These are phyloP conservation scores for Melanargia galathea DNA, from an alignment of 2,888 invertebrate species.

Conservation along the genomic window DNA sequence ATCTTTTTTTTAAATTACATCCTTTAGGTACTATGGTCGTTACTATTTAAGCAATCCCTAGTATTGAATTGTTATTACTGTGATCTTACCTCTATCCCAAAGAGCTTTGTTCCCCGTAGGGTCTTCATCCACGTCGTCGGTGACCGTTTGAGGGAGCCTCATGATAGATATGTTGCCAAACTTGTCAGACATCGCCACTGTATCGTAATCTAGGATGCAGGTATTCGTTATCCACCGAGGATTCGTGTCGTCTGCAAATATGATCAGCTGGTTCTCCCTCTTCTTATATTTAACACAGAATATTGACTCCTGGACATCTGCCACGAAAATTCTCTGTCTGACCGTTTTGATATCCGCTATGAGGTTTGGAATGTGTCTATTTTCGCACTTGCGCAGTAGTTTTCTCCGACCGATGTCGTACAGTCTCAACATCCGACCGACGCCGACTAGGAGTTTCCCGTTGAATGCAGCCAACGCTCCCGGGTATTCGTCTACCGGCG, in stretches of 20 bases:
- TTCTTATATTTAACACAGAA: constrained; percentile 97
- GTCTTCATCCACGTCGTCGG: constrained; percentile 99
- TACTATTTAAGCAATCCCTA: no score
- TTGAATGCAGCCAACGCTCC: constrained; percentile 95
- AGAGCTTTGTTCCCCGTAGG: constrained; percentile 99
- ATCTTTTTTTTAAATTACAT: no score
- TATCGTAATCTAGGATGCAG: constrained; percentile 96
- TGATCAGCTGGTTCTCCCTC: constrained; percentile 97
- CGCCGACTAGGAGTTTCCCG: constrained; percentile 94
- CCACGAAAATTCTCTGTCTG: constrained; percentile 96
- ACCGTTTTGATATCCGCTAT: constrained; percentile 96
- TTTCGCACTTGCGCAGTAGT: constrained; percentile 98
- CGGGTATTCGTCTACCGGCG: constrained; percentile 95
- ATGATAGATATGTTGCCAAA: constrained; percentile 98
- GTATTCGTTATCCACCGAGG: constrained; percentile 97
- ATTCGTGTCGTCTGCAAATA: constrained; percentile 99
- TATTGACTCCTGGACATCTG: constrained; percentile 98
- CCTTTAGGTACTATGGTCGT: no score
- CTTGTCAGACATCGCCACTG: constrained; percentile 97
- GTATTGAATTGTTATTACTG: neutral
- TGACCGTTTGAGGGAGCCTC: constrained; percentile 93
- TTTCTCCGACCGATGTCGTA: constrained; percentile 98
- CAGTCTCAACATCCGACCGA: constrained; percentile 94
- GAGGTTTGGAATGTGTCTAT: constrained; percentile 96
- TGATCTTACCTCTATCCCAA: constrained; percentile 89